A percentile compares a stretch with the other conserved stretches of the same genome.
Conservation (phyloP, 2,797 vertebrate species). For the Sitta carolinensis region DNA sequence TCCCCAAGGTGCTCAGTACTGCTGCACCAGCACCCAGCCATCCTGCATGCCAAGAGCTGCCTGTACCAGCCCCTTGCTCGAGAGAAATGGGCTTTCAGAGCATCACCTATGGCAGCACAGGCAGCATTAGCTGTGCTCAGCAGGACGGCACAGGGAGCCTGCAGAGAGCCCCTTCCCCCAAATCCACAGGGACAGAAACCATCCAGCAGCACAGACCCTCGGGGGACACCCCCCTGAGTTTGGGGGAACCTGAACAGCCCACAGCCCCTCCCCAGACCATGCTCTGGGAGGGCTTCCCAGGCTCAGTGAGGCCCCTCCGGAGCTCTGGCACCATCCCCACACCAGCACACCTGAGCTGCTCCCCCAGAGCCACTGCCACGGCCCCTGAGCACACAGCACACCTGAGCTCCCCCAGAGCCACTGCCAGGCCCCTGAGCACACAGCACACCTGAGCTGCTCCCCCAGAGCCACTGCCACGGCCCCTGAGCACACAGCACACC, state of each 20-base stretch:
- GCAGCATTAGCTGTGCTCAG: background rate
- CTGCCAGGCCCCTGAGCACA: no score
- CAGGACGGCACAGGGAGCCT: background rate
- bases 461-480: no score
- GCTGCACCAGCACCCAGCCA: background rate
- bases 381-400: background rate
- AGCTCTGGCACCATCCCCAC: background rate
- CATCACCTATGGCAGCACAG: background rate
- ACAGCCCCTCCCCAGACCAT: background rate
- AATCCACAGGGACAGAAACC: fast-evolving
- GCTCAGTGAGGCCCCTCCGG: background rate
- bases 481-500: no score
- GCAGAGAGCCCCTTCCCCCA: background rate
- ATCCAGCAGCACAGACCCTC: background rate
- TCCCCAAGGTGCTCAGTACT: background rate
- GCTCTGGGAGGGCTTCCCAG: background rate
- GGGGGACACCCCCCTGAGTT: background rate
- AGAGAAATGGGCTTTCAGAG: background rate
- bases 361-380: fast-evolving
- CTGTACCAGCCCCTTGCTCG: background rate
- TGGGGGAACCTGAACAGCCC: background rate
- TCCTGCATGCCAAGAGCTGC: fast-evolving
- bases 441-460: no score
- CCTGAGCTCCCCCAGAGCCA: no score
- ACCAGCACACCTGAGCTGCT: fast-evolving